Percentiles rank a stretch among this genome's conserved stretches.
These are phyloP conservation scores for Patiria miniata DNA, from an alignment of 35 echinoderm and acorn worm species.

Conservation along the genomic window DNA sequence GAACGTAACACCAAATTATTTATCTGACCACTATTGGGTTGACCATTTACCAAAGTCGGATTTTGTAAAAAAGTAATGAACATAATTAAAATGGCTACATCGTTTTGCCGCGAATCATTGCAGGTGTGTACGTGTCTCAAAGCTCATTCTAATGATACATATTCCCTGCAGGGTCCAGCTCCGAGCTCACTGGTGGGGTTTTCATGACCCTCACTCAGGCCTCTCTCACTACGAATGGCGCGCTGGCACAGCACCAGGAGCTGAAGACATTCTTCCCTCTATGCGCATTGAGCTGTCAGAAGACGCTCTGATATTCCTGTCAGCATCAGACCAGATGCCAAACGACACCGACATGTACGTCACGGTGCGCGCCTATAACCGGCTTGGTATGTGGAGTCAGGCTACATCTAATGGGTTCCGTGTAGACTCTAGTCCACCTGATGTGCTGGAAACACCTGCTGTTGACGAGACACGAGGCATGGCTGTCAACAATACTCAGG, in stretches of 20 bases:
- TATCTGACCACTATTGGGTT: too few species aligned
- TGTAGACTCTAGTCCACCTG: slow-evolving; percentile 31
- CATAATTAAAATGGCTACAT: too few species aligned
- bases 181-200: slow-evolving; percentile 51
- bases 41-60: too few species aligned
- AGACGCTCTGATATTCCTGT: neutral
- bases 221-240: slow-evolving; percentile 64
- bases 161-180: slow-evolving; percentile 31
- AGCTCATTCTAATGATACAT: too few species aligned
- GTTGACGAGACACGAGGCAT: neutral
- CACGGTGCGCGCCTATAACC: slow-evolving; percentile 41
- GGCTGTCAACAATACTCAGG: slow-evolving; percentile 19
- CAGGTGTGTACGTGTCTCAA: too few species aligned
- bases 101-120: too few species aligned
- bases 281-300: slow-evolving; percentile 40
- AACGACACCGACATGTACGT: slow-evolving; percentile 8
- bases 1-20: too few species aligned
- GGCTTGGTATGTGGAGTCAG: slow-evolving; percentile 32
- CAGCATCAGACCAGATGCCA: slow-evolving; percentile 3
- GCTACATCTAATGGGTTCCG: slow-evolving; percentile 43
- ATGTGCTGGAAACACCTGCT: neutral
- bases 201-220: slow-evolving; percentile 51
- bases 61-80: too few species aligned
- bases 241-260: slow-evolving; percentile 49
- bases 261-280: slow-evolving; percentile 7